Evolutionary conservation across 2,113 vertebrate genomes (phyloP).

Genomic region (Suricata suricatta): DNA sequence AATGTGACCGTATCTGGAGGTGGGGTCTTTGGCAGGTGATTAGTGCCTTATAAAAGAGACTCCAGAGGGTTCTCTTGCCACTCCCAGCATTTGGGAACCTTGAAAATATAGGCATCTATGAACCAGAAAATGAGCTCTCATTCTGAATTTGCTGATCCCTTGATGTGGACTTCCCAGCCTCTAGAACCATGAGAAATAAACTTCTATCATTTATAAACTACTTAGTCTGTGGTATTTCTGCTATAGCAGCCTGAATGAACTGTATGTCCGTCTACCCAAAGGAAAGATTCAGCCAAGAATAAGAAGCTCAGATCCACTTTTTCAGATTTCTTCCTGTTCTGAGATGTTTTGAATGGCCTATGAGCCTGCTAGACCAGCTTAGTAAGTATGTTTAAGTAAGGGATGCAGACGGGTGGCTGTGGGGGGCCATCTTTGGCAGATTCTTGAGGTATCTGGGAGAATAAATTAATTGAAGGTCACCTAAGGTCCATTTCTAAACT

Average conservation of each 20-base stretch:
- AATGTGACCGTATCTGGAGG: neutral
- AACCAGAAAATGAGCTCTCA: neutral
- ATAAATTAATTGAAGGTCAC: neutral
- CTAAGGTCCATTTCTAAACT: neutral
- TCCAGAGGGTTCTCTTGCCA: neutral
- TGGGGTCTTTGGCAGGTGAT: neutral
- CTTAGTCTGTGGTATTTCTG: neutral
- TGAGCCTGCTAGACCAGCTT: neutral
- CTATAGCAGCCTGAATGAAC: neutral
- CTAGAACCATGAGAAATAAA: neutral
- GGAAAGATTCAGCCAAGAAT: neutral
- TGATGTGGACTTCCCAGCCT: neutral
- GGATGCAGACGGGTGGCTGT: neutral
- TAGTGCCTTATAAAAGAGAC: neutral
- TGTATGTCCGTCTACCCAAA: neutral
- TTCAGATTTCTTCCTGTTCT: neutral
- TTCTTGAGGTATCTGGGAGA: neutral
- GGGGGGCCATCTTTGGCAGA: neutral
- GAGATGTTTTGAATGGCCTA: neutral
- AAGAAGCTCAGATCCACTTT: neutral
- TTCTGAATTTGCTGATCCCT: neutral
- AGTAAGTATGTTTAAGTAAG: neutral
- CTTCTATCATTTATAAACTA: neutral
- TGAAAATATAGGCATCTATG: neutral
- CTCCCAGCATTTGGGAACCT: neutral